These are phyloP conservation scores for Psittacula echo DNA, from an alignment of 2,797 vertebrate genomes.

Conservation along the genomic window DNA sequence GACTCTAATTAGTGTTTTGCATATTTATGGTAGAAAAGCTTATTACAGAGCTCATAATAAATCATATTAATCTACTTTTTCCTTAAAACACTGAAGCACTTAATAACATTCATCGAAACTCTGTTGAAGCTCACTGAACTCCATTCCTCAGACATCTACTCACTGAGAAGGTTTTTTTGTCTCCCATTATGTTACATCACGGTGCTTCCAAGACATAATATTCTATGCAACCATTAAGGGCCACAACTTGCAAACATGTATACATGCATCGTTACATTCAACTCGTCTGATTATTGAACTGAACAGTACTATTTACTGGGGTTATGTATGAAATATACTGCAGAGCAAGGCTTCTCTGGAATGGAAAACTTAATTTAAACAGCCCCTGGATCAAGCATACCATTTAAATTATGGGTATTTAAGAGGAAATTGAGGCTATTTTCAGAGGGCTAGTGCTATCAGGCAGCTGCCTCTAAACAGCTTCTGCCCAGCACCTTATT, in stretches of 20 bases:
- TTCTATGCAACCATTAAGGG: not conserved
- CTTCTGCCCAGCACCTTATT: accelerated
- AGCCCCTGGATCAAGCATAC: not conserved
- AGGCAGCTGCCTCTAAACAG: not conserved
- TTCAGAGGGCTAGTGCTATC: not conserved
- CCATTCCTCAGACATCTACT: not conserved
- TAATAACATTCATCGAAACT: not conserved
- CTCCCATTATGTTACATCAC: not conserved
- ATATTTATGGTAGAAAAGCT: conserved; percentile 20
- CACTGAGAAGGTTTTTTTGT: not conserved
- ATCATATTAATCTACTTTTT: conserved; percentile 30
- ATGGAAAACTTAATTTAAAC: not conserved
- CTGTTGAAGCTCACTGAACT: conserved; percentile 4
- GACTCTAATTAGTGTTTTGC: conserved; percentile 24
- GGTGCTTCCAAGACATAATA: not conserved
- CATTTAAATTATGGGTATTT: not conserved
- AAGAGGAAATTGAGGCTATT: not conserved
- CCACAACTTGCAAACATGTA: not conserved
- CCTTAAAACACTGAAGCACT: conserved; percentile 1
- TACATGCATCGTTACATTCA: not conserved
- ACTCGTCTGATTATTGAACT: not conserved
- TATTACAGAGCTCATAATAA: conserved; percentile 22
- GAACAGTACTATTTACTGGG: not conserved
- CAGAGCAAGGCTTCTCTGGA: not conserved
- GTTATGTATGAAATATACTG: not conserved